Percentiles rank a stretch among this genome's conserved stretches.
Conservation (phyloP, 2,113 vertebrate genomes). For the Ptilonorhynchus violaceus region DNA sequence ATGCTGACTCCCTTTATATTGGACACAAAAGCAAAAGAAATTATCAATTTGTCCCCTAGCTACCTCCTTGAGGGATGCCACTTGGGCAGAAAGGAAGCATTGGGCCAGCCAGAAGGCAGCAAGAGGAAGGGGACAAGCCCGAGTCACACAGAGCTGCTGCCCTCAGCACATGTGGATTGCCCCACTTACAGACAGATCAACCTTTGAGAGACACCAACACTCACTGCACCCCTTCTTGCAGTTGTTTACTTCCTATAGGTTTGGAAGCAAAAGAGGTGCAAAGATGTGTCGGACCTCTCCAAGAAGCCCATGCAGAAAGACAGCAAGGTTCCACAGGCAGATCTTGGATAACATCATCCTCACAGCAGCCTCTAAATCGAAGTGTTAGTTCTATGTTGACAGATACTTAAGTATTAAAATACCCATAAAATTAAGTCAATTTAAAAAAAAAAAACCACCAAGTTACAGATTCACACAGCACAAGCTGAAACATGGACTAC, state of each 20-base stretch:
- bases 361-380: not conserved
- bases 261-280: not conserved
- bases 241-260: not conserved
- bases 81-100: not conserved
- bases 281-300: not conserved
- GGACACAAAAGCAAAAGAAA: conserved; percentile 26
- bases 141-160: not conserved
- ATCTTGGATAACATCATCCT: not conserved
- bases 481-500: not conserved
- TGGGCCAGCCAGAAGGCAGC: not conserved
- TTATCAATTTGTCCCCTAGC: conserved; percentile 5
- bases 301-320: not conserved
- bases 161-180: not conserved
- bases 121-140: not conserved
- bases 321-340: not conserved
- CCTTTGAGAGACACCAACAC: not conserved
- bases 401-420: not conserved
- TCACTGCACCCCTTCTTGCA: not conserved
- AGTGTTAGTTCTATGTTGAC: not conserved
- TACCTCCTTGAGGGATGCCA: not conserved
- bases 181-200: not conserved
- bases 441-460: not conserved
- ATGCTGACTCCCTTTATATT: not conserved
- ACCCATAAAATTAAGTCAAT: not conserved
- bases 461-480: not conserved